These are phyloP conservation scores for Sitobion miscanthi DNA, from an alignment of 1,140 invertebrate species.

Conservation along the genomic window DNA sequence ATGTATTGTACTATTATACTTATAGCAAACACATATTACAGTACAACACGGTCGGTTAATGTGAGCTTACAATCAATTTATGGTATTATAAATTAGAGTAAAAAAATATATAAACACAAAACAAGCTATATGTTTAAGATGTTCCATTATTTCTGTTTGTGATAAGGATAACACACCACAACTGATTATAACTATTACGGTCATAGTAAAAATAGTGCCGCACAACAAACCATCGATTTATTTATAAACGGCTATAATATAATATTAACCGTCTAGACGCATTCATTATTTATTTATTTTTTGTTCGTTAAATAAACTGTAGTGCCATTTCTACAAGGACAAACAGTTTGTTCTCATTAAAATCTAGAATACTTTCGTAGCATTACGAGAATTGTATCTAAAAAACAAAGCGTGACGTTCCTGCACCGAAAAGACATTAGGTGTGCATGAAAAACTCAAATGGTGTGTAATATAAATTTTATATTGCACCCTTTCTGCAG, in stretches of 20 bases:
- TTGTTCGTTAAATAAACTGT: neutral
- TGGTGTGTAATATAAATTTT: neutral
- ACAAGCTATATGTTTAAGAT: neutral
- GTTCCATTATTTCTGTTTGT: neutral
- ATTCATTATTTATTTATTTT: neutral
- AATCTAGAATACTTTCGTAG: neutral
- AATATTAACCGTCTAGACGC: neutral
- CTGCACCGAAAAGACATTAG: neutral
- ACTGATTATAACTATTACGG: neutral
- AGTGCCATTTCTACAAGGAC: neutral
- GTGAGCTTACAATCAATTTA: neutral
- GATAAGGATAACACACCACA: neutral
- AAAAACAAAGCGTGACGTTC: neutral
- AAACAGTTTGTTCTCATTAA: neutral
- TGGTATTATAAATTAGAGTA: neutral
- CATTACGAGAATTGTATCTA: neutral
- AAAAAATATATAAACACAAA: neutral
- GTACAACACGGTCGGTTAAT: neutral
- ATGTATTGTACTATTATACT: neutral
- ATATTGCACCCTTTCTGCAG: neutral
- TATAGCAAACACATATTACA: neutral
- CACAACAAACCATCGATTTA: neutral
- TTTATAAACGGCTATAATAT: constrained; percentile 6
- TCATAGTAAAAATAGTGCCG: neutral
- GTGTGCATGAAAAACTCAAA: neutral